Evolutionary conservation across 92 coral and sea anemone species (phyloP).

Genomic region (Blastomussa wellsi): DNA sequence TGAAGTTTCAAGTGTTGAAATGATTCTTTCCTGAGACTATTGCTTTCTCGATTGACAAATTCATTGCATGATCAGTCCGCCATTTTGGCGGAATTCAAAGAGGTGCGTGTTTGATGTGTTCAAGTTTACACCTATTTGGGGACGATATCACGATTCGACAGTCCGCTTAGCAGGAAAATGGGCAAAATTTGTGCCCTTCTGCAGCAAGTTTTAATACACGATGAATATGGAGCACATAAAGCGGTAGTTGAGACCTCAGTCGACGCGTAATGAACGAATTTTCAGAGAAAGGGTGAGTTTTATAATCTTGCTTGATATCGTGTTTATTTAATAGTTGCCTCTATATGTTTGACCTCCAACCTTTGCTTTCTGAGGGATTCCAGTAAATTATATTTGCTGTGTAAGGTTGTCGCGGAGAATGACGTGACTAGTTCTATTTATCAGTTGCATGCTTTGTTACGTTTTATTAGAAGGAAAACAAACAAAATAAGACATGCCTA

Average conservation of each 20-base stretch:
- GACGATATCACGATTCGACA: neutral
- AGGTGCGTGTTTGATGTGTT: conserved; percentile 13
- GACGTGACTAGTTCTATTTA: neutral
- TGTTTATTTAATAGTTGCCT: neutral
- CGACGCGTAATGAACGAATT: conserved; percentile 19
- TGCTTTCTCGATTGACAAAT: neutral
- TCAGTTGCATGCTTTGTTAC: too few species aligned
- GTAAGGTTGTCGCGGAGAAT: neutral
- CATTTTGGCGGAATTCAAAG: conserved; percentile 21
- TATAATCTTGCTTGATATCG: neutral
- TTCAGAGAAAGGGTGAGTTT: conserved; percentile 31
- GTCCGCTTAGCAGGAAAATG: neutral
- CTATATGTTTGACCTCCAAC: neutral
- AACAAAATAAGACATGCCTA: too few species aligned
- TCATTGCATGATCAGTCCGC: neutral
- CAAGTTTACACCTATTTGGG: conserved; percentile 22
- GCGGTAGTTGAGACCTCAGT: neutral
- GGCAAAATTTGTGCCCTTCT: neutral
- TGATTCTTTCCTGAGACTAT: neutral
- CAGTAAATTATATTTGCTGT: neutral
- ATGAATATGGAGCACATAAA: neutral
- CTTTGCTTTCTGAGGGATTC: neutral
- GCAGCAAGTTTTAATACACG: neutral
- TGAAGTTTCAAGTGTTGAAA: neutral
- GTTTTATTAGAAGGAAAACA: too few species aligned